These are phyloP conservation scores for Bagarius yarrelli DNA, from an alignment of 2,113 vertebrate species.

Conservation along the genomic window DNA sequence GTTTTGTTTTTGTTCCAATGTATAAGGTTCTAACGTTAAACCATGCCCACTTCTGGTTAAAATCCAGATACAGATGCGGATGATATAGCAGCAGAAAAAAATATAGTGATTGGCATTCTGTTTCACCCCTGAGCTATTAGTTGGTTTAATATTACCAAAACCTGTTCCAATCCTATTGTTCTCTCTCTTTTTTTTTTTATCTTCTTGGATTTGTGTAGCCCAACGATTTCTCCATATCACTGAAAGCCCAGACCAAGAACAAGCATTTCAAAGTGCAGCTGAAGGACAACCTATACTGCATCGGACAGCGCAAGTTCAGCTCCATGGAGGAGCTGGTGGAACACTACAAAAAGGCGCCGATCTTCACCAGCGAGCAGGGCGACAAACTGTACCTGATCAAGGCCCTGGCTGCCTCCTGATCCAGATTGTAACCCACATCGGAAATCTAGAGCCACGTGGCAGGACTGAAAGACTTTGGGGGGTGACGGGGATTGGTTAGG, in stretches of 20 bases:
- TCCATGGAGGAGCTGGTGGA: constrained; percentile 91
- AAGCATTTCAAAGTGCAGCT: constrained; percentile 93
- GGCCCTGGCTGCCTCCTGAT: constrained; percentile 82
- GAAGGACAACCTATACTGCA: constrained; percentile 87
- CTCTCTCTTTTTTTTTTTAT: background rate
- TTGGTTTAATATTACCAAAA: background rate
- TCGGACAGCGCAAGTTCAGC: constrained; percentile 89
- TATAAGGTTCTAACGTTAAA: background rate
- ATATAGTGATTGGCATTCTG: background rate
- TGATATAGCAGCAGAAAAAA: background rate
- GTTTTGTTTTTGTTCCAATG: background rate
- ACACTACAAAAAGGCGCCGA: constrained; percentile 93
- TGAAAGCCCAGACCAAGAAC: constrained; percentile 91
- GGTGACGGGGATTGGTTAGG: too few relatives aligned
- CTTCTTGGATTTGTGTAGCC: constrained; percentile 67
- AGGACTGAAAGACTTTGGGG: constrained; percentile 60
- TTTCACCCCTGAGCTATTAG: background rate
- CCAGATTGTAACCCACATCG: constrained; percentile 57
- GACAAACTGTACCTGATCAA: constrained; percentile 90
- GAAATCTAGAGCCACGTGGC: constrained; percentile 61
- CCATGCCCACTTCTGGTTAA: background rate
- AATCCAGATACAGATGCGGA: background rate
- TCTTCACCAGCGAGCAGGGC: constrained; percentile 90
- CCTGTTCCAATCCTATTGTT: background rate
- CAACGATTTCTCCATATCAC: constrained; percentile 88